Evolutionary conservation across 2,113 vertebrate genomes (phyloP), one percentile per base, ranked within the genome.

Genomic region (Corythornis cristatus): DNA sequence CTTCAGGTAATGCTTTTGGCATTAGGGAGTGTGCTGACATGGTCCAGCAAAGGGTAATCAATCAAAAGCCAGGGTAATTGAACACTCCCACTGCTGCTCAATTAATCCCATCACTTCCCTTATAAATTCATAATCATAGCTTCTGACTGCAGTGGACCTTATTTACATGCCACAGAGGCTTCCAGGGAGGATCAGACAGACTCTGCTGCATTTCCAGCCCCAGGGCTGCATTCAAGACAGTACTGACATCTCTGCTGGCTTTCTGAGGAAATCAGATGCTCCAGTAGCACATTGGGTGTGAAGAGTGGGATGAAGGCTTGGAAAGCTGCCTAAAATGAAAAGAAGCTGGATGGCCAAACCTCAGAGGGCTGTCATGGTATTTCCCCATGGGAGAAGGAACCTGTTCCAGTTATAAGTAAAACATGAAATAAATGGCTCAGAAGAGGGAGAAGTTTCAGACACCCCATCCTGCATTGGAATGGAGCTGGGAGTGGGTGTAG

Each of bases 141-240:
- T 82, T 25, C 8, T 33, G 77, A 72, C 81, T 81, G 60, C 70
- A 82, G 74, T 50, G 71, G 74, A 68, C 58, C 77, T 93, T 77
- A 96, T 94, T 95, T 73, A 85, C 46, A 95, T 87, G 88, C 93
- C 71, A 68, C 54, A 19, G 66, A 73, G 70, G 83, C 82, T 90
- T 70, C 50, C 83, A 58, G 77, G 37, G 5, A 35, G 77, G 65
- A 67, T 58, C 88, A 87, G 58, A 54, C 48, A 64, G 75, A 21
- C 61, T 58, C 4, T 20, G 50, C 67, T 65, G 66, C 20, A 4
- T 72, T 88, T 85, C 56, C 68, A 85, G 71, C 75, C 83, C 70
- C 4, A 54, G 62, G 79, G 65, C 71, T 56, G 40, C 17, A 40
- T 14, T 58, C 62, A 60, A 56, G 83, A 43, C 12, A 64, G 66